Evolutionary conservation across 2,888 invertebrate species (phyloP), one percentile per base, ranked within the genome.

Genomic region (Pollenia griseotomentosa): DNA sequence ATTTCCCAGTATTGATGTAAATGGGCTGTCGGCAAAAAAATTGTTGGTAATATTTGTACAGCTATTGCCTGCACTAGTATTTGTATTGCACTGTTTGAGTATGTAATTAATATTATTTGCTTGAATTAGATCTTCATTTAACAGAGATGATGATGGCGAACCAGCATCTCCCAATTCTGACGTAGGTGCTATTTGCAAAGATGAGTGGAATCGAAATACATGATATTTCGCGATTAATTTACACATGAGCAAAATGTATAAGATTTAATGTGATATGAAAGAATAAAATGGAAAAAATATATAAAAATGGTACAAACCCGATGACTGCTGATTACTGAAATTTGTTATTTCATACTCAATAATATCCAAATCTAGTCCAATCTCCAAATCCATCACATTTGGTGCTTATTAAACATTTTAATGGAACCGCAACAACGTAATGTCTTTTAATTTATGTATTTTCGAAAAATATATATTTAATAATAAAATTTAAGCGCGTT

Each of bases 121-220:
- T 79, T 84, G 84, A 59, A 73, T 74, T 61, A 84, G 44, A 73
- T 84, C 84, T 79, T 84, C 84, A 79, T 74, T 84, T 61, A 84
- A 66, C 19, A 79, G 40, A 79, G 83, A 84, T 79, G 78, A 78
- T 57, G 73, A 79, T 66, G 83, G 78, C 44, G 83, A 84, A 57
- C 78, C 78, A 78, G 71, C 83, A 78, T 79, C 78, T 79, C 73
- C 83, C 33, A 84, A 79, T 59, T 84, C 83, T 74, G 84, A 84
- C 59, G 79, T 84, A 53, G 73, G 84, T 79, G 84, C 84, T 84
- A 78, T 79, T 63, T 84, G 74, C 16, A 74, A 57, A 61, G 53
- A 51, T 83, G 44, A 44, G 73, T 53, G 51, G 16, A 78, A 73
- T 79, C 59, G n/a, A 77, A 44, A 71, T 70, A 66, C n/a, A 83